Evolutionary conservation across 2,113 vertebrate genomes (phyloP).

Genomic region (Dendrocopos noguchii): DNA sequence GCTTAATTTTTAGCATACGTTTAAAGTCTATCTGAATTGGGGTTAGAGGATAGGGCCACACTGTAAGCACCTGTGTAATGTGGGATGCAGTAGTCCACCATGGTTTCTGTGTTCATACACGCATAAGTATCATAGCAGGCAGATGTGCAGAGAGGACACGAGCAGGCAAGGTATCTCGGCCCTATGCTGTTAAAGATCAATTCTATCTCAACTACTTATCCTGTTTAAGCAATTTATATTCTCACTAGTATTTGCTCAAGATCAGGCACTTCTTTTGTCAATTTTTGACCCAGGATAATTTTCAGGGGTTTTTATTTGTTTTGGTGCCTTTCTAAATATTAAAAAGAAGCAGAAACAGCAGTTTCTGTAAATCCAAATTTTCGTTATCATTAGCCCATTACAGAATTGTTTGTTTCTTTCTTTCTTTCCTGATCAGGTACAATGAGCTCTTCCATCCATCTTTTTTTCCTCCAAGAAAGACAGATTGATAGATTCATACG

Average conservation of each 20-base stretch:
- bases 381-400: neutral
- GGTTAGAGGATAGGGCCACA: neutral
- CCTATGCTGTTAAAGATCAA: neutral
- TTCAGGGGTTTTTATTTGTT: neutral
- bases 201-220: neutral
- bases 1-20: neutral
- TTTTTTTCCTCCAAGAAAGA: neutral
- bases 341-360: slow-evolving; percentile 38
- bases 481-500: neutral
- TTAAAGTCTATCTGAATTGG: neutral
- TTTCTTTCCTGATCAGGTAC: neutral
- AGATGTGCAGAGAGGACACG: neutral
- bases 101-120: neutral
- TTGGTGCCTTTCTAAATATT: neutral
- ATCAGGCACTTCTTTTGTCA: neutral
- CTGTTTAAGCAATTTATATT: neutral
- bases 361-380: slow-evolving; percentile 33
- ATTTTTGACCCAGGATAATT: neutral
- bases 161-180: neutral
- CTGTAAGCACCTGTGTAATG: rapidly evolving
- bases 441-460: neutral
- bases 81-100: neutral
- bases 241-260: neutral
- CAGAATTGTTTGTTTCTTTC: no score
- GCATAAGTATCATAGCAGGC: rapidly evolving